A percentile compares a stretch with the other conserved stretches of the same genome.
phyloP scores from a whole-genome alignment of 2,797 vertebrate genomes.

The Pseudochromis fuscus region DNA sequence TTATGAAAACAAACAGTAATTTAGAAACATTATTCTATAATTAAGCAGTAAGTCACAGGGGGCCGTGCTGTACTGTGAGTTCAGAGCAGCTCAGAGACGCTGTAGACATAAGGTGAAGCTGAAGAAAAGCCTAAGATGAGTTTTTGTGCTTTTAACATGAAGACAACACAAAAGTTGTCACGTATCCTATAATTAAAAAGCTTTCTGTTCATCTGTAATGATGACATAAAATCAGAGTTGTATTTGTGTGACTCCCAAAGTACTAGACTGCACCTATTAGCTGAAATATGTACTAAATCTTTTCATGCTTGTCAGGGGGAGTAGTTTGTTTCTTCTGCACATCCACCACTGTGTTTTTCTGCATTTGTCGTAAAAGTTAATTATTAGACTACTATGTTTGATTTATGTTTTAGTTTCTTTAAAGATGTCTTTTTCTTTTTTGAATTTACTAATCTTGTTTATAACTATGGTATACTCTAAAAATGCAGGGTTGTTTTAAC shows the following conservation, averaged over 20 bases:
- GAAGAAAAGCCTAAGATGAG: constrained; percentile 10
- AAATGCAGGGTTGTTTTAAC: too few relatives aligned
- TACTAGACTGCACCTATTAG: constrained; percentile 2
- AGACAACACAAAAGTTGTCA: constrained; percentile 3
- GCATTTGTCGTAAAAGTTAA: not conserved
- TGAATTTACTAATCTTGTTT: not conserved
- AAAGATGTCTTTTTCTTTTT: not conserved
- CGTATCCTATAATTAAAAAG: not conserved
- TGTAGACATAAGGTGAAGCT: constrained; percentile 18
- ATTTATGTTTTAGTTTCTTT: not conserved
- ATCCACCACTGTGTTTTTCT: not conserved
- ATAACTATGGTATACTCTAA: too few relatives aligned
- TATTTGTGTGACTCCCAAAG: not conserved
- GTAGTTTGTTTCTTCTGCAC: not conserved
- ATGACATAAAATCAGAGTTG: constrained; percentile 6
- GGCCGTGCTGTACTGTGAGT: constrained; percentile 3
- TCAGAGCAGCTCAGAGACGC: constrained; percentile 20
- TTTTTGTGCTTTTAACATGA: constrained; percentile 16
- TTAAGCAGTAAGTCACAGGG: constrained; percentile 50
- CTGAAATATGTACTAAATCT: constrained; percentile 16
- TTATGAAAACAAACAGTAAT: constrained; percentile 72
- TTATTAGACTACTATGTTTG: too few relatives aligned
- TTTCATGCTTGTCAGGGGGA: too few relatives aligned
- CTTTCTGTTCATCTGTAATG: constrained; percentile 1
- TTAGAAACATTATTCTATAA: constrained; percentile 61